Percentiles rank a stretch among this genome's conserved stretches.
phyloP scores from a whole-genome alignment of 2,113 vertebrate genomes.

The Glaucidium brasilianum region DNA sequence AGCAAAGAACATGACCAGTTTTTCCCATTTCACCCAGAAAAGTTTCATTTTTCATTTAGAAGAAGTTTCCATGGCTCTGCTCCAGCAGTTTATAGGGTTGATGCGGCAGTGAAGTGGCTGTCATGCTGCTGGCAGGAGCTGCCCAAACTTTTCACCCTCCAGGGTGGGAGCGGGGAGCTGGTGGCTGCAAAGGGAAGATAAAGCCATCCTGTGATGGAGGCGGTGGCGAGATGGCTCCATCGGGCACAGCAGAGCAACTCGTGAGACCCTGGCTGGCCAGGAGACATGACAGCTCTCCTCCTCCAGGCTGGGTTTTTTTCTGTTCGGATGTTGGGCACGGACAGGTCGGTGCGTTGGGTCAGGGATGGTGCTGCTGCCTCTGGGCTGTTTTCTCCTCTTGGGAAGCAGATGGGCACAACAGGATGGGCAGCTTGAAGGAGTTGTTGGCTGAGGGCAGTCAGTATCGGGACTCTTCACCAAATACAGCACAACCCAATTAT shows the following conservation, averaged over 20 bases:
- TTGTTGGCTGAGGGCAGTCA: not conserved
- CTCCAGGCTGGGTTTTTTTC: not conserved
- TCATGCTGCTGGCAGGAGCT: not conserved
- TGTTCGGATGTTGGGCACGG: not conserved
- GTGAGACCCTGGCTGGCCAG: not conserved
- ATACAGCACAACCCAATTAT: not conserved
- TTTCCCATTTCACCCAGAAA: slow-evolving; percentile 8
- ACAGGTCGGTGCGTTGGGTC: rapidly evolving
- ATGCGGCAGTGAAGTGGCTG: not conserved
- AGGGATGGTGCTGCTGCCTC: not conserved
- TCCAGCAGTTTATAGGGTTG: slow-evolving; percentile 12
- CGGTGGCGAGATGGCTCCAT: not conserved
- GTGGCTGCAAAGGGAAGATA: not conserved
- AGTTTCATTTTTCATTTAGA: slow-evolving; percentile 36
- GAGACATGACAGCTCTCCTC: not conserved
- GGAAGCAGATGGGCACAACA: not conserved
- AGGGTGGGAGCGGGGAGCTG: not conserved
- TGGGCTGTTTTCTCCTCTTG: not conserved
- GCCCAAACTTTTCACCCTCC: not conserved
- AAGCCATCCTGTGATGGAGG: not conserved
- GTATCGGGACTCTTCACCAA: not conserved
- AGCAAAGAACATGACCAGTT: not conserved
- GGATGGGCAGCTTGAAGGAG: not conserved
- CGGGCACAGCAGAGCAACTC: not conserved
- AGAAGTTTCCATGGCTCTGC: slow-evolving; percentile 20